Percentiles rank a stretch among this genome's conserved stretches.
These are phyloP conservation scores for Crotalus tigris DNA, from an alignment of 2,113 vertebrate species.

Conservation along the genomic window DNA sequence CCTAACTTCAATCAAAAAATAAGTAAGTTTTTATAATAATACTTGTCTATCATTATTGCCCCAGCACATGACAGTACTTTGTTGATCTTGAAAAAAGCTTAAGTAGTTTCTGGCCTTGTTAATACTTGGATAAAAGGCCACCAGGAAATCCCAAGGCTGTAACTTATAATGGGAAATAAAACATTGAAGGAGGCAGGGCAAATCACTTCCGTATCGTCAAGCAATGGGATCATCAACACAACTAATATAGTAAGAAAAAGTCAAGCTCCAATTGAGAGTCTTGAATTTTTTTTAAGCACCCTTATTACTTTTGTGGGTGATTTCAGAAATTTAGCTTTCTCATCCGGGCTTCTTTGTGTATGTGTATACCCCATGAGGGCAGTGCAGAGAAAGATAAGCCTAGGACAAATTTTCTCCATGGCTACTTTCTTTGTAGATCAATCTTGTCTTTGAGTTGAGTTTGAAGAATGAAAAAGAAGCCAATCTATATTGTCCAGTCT, in stretches of 20 bases:
- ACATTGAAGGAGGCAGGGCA: too few relatives aligned
- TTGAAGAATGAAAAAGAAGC: background rate
- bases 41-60: background rate
- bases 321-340: background rate
- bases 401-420: background rate
- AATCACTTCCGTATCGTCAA: too few relatives aligned
- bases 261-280: too few relatives aligned
- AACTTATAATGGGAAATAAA: too few relatives aligned
- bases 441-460: background rate
- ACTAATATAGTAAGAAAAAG: too few relatives aligned
- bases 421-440: background rate
- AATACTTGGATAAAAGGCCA: too few relatives aligned
- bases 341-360: background rate
- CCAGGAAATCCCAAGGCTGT: too few relatives aligned
- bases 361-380: too few relatives aligned
- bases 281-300: too few relatives aligned
- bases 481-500: background rate
- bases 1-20: constrained; percentile 79
- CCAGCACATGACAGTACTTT: background rate
- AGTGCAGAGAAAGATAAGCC: too few relatives aligned
- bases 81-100: background rate
- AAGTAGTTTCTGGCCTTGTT: too few relatives aligned
- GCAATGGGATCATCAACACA: too few relatives aligned
- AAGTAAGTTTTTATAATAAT: constrained; percentile 73
- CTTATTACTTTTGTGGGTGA: background rate